Evolutionary conservation across 2,888 invertebrate species (phyloP).

Genomic region (Poecilobothrus nobilitatus): DNA sequence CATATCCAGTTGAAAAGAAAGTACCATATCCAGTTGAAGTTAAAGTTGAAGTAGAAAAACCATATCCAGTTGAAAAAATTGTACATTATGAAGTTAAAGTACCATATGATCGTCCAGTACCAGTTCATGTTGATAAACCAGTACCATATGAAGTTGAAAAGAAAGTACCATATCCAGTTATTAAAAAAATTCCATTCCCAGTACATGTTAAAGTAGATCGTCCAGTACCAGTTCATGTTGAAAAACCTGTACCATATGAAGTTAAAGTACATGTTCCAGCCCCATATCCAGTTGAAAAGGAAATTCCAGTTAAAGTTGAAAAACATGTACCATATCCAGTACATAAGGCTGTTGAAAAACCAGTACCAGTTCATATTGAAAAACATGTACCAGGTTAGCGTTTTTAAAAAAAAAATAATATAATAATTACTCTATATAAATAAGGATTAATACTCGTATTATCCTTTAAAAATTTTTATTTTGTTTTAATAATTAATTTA

Average conservation of each 20-base stretch:
- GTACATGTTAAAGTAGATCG: constrained; percentile 55
- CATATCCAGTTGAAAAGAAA: constrained; percentile 60
- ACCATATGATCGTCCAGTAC: constrained; percentile 60
- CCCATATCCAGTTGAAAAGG: constrained; percentile 60
- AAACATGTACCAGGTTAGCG: constrained; percentile 54
- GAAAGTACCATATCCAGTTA: constrained; percentile 53
- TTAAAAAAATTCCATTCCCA: constrained; percentile 57
- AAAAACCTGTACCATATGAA: constrained; percentile 66
- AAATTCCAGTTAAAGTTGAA: constrained; percentile 57
- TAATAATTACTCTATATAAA: not conserved
- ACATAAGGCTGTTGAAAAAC: constrained; percentile 58
- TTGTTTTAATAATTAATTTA: no score
- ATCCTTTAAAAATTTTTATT: no score
- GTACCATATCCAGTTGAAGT: constrained; percentile 61
- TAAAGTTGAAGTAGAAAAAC: constrained; percentile 65
- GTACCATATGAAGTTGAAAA: constrained; percentile 58
- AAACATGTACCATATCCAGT: constrained; percentile 64
- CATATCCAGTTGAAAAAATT: constrained; percentile 63
- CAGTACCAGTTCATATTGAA: constrained; percentile 65
- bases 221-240: constrained; percentile 59
- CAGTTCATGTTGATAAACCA: constrained; percentile 51
- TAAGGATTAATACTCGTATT: no score
- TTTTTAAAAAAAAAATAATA: not conserved
- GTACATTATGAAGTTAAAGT: constrained; percentile 65
- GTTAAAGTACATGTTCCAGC: constrained; percentile 61